Evolutionary conservation across 2,797 vertebrate species (phyloP).

Genomic region (Alosa sapidissima): DNA sequence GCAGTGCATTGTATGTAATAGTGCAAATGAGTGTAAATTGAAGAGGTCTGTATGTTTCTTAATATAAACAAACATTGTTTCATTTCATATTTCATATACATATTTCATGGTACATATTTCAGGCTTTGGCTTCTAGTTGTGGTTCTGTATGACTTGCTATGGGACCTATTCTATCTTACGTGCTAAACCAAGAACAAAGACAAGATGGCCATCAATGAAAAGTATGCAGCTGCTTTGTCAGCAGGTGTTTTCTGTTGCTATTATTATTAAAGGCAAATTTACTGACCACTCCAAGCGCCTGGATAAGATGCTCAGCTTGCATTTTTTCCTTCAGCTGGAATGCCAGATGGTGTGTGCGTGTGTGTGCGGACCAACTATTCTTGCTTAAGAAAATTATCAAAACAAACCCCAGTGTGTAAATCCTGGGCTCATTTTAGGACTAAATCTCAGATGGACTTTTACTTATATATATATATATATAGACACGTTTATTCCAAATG

Average conservation of each 20-base stretch:
- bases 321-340: constrained; percentile 5
- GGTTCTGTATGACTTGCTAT: neutral
- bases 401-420: neutral
- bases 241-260: constrained; percentile 5
- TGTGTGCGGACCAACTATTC: neutral
- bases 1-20: no score
- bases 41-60: no score
- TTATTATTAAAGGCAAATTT: constrained; percentile 3
- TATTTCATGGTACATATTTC: no score
- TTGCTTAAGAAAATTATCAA: neutral
- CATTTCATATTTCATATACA: no score
- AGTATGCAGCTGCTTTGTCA: neutral
- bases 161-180: neutral
- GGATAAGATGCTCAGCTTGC: neutral
- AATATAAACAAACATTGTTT: no score
- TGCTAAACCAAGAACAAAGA: neutral
- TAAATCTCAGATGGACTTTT: no score
- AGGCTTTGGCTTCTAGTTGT: no score
- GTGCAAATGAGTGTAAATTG: no score
- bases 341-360: neutral
- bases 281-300: neutral
- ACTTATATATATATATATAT: no score
- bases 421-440: neutral
- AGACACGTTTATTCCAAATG: no score
- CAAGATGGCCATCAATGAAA: neutral